Evolutionary conservation across 2,888 invertebrate species (phyloP).

Genomic region (Portevinia maculata): DNA sequence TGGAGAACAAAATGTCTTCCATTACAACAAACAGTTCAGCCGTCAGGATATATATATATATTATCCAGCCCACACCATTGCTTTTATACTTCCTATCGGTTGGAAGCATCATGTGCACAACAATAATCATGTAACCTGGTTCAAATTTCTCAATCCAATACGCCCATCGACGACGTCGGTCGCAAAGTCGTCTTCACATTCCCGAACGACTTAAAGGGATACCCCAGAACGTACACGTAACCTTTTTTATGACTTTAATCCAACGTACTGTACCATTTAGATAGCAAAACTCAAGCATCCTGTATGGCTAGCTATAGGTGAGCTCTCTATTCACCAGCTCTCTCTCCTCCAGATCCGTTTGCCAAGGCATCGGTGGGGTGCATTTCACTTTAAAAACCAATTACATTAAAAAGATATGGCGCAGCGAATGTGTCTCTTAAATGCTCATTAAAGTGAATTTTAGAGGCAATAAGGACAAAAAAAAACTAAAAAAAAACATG

Average conservation of each 20-base stretch:
- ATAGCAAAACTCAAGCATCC: constrained; percentile 67
- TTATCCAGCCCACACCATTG: constrained; percentile 6
- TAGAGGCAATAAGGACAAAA: constrained; percentile 71
- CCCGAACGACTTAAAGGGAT: constrained; percentile 47
- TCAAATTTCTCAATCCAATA: constrained; percentile 62
- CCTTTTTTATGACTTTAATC: constrained; percentile 72
- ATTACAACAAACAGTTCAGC: constrained; percentile 21
- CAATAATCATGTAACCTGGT: constrained; percentile 68
- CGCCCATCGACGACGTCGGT: constrained; percentile 26
- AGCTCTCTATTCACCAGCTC: constrained; percentile 25
- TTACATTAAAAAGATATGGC: constrained; percentile 74
- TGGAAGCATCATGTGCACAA: constrained; percentile 41
- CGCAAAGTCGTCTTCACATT: constrained; percentile 37
- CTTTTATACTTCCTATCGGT: neutral
- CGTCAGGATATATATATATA: constrained; percentile 23
- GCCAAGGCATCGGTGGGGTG: constrained; percentile 54
- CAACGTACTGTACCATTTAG: constrained; percentile 71
- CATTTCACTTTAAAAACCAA: constrained; percentile 71
- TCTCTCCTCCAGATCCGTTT: constrained; percentile 49
- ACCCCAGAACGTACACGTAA: constrained; percentile 59
- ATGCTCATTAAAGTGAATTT: constrained; percentile 82
- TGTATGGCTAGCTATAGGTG: constrained; percentile 55
- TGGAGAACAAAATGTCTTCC: constrained; percentile 42
- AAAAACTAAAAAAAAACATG: constrained; percentile 13
- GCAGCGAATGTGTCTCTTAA: constrained; percentile 79